These are phyloP conservation scores for Aethes cnicana DNA, from an alignment of 2,888 invertebrate species.

Conservation along the genomic window DNA sequence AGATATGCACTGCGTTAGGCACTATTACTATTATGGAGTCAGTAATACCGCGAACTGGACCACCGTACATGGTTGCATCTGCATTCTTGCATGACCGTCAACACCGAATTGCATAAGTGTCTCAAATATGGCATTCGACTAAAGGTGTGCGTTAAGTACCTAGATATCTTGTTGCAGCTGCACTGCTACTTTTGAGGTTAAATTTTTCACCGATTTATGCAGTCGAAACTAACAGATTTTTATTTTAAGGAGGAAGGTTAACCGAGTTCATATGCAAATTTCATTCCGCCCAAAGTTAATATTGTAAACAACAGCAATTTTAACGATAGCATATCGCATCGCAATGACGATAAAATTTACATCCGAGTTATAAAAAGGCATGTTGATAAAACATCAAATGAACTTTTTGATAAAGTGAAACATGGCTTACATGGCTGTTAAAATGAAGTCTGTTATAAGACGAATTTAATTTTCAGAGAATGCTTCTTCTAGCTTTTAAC, in stretches of 20 bases:
- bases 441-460: too few relatives aligned
- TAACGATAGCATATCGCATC: constrained; percentile 8
- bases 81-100: constrained; percentile 19
- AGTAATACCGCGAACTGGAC: constrained; percentile 1
- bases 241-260: constrained; percentile 5
- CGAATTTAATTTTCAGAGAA: too few relatives aligned
- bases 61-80: constrained; percentile 10
- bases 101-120: constrained; percentile 10
- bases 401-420: background rate
- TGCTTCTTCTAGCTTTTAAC: too few relatives aligned
- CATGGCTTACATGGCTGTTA: background rate
- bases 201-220: too few relatives aligned
- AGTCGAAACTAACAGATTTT: too few relatives aligned
- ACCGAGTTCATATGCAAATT: constrained; percentile 12
- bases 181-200: too few relatives aligned
- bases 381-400: constrained; percentile 5
- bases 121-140: constrained; percentile 9
- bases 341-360: constrained; percentile 6
- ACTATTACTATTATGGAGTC: too few relatives aligned
- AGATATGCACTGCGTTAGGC: too few relatives aligned
- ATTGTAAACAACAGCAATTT: constrained; percentile 4
- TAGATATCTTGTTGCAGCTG: too few relatives aligned
- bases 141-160: too few relatives aligned
- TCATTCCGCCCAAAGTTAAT: background rate
- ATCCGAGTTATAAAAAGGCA: constrained; percentile 4